Base-by-base conservation (phyloP, 2,113 vertebrate species). In the Myxocyprinus asiaticus region DNA sequence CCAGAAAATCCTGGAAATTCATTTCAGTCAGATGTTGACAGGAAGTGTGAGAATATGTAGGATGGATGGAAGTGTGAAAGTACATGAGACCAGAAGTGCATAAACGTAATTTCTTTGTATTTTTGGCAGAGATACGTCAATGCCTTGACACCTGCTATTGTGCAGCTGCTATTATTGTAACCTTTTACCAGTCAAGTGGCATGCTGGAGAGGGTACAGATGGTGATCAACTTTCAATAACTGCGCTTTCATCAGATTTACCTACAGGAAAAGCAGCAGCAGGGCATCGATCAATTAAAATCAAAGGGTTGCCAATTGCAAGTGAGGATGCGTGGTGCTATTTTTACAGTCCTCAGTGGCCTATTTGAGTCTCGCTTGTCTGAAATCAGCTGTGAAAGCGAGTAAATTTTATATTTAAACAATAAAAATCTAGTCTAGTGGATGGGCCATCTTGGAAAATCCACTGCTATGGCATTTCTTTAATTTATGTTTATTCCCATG, bases 401-500 rank as follows among this genome's bases (percentile, higher is more conserved):
- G 68, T 45, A 56, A 45, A 84, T 84, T 58, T 17, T 33, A 85
- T 33, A 33, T 33, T 33, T 33, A n/a, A n/a, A n/a, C n/a, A 66
- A 87, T 89, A 79, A 72, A 79, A 71, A 77, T 33, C 22, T 1
- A 1, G 58, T 62, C 11, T 45, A 53, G 7, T 71, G 64, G 48
- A 79, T 67, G 4, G 55, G 63, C 64, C 3, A 33, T 84, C 85
- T 81, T 76, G 88, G 87, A 87, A 89, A 89, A 88, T 88, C 83
- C 67, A 66, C 77, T 50, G 56, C 67, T 76, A 79, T 77, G 66
- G 12, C 68, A 76, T 73, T 85, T 78, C 77, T 86, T 89, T 85
- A 80, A 87, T 87, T 90, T 90, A 77, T 10, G 6, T 87, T 85
- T 85, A 86, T 86, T 90, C 87, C 84, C 85, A 83, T 59, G 87